These are phyloP conservation scores for Idaea dimidiata DNA, from an alignment of 2,888 invertebrate genomes.

Conservation along the genomic window DNA sequence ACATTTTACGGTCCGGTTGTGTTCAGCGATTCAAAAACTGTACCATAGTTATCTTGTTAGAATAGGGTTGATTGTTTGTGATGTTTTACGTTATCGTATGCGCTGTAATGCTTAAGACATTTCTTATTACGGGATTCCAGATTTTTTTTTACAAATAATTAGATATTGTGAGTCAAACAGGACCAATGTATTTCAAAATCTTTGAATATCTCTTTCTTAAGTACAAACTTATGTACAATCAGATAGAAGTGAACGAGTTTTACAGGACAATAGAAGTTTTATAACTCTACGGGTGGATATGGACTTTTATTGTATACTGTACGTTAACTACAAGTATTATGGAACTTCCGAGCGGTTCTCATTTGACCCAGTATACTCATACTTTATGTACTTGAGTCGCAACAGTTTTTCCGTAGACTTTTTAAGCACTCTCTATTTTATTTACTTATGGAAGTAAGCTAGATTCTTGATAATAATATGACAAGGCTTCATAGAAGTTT, in stretches of 20 bases:
- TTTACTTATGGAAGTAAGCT: neutral
- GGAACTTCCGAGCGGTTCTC: neutral
- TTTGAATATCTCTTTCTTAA: neutral
- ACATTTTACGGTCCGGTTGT: neutral
- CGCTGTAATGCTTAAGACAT: constrained; percentile 1
- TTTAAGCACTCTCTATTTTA: neutral
- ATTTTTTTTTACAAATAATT: neutral
- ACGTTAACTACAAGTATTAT: neutral
- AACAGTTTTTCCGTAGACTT: neutral
- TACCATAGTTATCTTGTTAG: neutral
- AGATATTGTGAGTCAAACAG: neutral
- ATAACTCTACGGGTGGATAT: too few species aligned
- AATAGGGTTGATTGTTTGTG: neutral
- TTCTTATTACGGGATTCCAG: neutral
- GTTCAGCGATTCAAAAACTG: neutral
- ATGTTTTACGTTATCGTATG: neutral
- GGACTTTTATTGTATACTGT: neutral
- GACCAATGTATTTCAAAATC: constrained; percentile 1
- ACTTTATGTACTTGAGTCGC: neutral
- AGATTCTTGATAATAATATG: constrained; percentile 1
- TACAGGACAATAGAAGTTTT: too few species aligned
- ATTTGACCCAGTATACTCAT: neutral
- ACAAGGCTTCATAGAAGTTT: neutral
- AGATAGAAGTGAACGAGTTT: too few species aligned
- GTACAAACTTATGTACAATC: neutral